Evolutionary conservation across 2,113 vertebrate species (phyloP).

Genomic region (Penelope pileata): DNA sequence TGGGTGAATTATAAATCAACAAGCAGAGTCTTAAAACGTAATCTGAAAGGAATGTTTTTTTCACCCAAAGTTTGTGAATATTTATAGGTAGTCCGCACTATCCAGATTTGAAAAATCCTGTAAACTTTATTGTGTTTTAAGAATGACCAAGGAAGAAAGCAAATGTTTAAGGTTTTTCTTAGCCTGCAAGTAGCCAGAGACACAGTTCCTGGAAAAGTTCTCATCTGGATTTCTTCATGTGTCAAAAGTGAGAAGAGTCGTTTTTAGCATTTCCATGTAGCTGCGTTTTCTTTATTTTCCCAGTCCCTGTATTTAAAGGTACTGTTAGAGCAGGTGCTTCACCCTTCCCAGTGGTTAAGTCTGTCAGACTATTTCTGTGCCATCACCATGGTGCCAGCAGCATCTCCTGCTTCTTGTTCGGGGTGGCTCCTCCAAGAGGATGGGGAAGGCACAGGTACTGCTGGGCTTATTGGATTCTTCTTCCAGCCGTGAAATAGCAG

Average conservation of each 20-base stretch:
- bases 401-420: background rate
- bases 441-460: fast-evolving
- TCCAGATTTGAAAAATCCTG: background rate
- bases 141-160: background rate
- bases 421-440: background rate
- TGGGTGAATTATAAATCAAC: background rate
- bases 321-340: background rate
- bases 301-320: background rate
- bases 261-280: background rate
- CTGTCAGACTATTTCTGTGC: background rate
- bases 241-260: background rate
- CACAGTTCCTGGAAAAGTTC: background rate
- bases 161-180: background rate
- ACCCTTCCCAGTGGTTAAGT: background rate
- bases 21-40: background rate
- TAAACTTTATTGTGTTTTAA: background rate
- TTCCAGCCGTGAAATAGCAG: background rate
- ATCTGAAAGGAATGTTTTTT: background rate
- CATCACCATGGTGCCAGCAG: fast-evolving
- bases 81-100: background rate
- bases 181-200: background rate
- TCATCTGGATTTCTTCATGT: background rate
- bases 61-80: background rate
- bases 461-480: fast-evolving
- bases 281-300: background rate